Evolutionary conservation across 1,140 invertebrate genomes (phyloP).

Genomic region (Delia radicum): DNA sequence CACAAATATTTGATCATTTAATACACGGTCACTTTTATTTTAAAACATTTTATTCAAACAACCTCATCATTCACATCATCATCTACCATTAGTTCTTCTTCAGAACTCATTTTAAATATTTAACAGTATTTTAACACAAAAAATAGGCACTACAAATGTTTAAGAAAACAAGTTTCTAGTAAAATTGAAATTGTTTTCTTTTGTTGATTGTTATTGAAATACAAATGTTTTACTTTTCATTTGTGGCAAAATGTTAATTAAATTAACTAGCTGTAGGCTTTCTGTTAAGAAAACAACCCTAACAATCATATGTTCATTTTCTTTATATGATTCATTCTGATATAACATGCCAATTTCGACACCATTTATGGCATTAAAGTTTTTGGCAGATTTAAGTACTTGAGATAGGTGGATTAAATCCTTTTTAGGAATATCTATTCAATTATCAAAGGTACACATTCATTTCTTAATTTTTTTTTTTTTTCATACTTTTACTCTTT

Average conservation of each 20-base stretch:
- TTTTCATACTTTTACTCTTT: too few species aligned
- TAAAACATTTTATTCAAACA: background rate
- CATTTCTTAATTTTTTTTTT: too few species aligned
- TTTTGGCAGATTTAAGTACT: too few species aligned
- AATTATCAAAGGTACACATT: too few species aligned
- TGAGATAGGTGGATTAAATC: too few species aligned
- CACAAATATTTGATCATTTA: background rate
- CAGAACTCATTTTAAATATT: conserved; percentile 36
- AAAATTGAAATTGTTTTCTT: background rate
- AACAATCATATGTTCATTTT: background rate
- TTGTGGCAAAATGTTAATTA: background rate
- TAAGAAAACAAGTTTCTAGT: background rate
- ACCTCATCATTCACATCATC: conserved; percentile 18
- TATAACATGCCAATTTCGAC: too few species aligned
- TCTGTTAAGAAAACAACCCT: too few species aligned
- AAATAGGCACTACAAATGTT: background rate
- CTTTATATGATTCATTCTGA: too few species aligned
- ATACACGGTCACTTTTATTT: too few species aligned
- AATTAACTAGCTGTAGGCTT: conserved; percentile 14
- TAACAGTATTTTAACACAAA: background rate
- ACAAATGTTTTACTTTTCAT: background rate
- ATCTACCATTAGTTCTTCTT: conserved; percentile 38
- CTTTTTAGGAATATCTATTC: too few species aligned
- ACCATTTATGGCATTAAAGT: too few species aligned
- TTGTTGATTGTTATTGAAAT: too few species aligned